Evolutionary conservation across 64 coral and sea anemone species (phyloP), one percentile per base, ranked within the genome.

Genomic region (Montipora efflorescens): DNA sequence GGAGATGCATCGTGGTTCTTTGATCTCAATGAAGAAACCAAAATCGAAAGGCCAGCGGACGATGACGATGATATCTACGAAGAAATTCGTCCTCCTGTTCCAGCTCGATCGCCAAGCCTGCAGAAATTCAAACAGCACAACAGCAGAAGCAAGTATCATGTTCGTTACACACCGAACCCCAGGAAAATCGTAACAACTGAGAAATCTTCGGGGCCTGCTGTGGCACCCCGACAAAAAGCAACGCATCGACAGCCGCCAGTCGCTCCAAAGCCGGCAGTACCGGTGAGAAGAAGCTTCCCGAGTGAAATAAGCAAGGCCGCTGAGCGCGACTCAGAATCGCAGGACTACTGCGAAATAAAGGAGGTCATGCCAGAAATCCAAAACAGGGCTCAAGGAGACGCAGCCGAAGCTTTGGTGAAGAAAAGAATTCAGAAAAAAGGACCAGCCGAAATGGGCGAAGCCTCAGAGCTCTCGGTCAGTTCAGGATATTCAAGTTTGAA

Each of bases 1-100:
- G 43, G 66, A n/a, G 82, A 72, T 4, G 66, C 18, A 13, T 70
- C 82, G 14, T 86, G 82, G 82, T 51, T 48, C 47, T 86, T 86
- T 83, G 59, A 83, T 4, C 12, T 64, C 16, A 7, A 3, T 18
- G 28, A 67, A 7, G 45, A 49, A 14, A 48, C 15, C 13, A 14
- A 1, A 16, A 48, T 48, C 47, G 46, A 2, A 76, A 46, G 12
- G 7, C 5, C 43, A 8, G 4, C 1, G 7, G 8, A 7, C 52
- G 6, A 76, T 45, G 43, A 78, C 8, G 47, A 78, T n/a, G 66
- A 49, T 4, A 0, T 48, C 0, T 84, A 84, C 18, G 81, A 67
- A 2, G 81, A 84, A 48, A 18, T 84, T 45, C 5, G 15, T 23
- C 82, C 82, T 47, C 66, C 14, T 71, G 16, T 86, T 49, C 82